Conservation (phyloP, 2,888 invertebrate species). For the Polydrusus pterygomalis region DNA sequence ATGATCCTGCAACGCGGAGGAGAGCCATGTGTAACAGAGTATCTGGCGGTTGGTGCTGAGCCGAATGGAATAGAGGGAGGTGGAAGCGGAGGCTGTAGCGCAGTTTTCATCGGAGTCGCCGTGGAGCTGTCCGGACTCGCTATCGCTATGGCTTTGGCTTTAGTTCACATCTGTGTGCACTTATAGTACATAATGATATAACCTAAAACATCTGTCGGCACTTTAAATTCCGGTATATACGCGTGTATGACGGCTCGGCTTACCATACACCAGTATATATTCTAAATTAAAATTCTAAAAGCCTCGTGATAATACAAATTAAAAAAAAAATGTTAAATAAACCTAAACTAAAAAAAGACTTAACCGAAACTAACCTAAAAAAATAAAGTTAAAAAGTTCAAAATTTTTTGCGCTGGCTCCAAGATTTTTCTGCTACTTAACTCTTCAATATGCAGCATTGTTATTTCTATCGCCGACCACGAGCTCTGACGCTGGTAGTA, state of each 20-base stretch:
- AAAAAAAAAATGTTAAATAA: conserved; percentile 56
- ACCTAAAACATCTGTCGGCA: conserved; percentile 68
- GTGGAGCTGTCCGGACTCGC: conserved; percentile 57
- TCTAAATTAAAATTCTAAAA: conserved; percentile 63
- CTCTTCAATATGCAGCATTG: conserved; percentile 71
- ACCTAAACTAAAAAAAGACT: conserved; percentile 57
- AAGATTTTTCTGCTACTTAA: conserved; percentile 64
- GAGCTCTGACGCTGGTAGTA: conserved; percentile 71
- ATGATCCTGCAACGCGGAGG: conserved; percentile 58
- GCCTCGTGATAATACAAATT: conserved; percentile 57
- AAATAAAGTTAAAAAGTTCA: conserved; percentile 56
- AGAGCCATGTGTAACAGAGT: conserved; percentile 65
- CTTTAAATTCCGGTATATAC: conserved; percentile 69
- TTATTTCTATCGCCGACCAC: conserved; percentile 69
- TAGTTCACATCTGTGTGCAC: conserved; percentile 71
- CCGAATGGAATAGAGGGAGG: conserved; percentile 61
- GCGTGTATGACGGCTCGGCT: conserved; percentile 66
- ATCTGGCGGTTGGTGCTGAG: conserved; percentile 63
- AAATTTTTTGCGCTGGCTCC: conserved; percentile 66
- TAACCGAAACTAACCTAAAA: conserved; percentile 52
- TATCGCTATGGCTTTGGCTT: conserved; percentile 64
- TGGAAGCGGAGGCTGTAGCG: conserved; percentile 63
- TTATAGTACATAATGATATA: conserved; percentile 70
- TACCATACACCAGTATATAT: conserved; percentile 68
- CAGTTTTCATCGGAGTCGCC: conserved; percentile 57